These are phyloP conservation scores for Telmatherina bonti DNA, from an alignment of 2,797 vertebrate genomes.

Conservation along the genomic window DNA sequence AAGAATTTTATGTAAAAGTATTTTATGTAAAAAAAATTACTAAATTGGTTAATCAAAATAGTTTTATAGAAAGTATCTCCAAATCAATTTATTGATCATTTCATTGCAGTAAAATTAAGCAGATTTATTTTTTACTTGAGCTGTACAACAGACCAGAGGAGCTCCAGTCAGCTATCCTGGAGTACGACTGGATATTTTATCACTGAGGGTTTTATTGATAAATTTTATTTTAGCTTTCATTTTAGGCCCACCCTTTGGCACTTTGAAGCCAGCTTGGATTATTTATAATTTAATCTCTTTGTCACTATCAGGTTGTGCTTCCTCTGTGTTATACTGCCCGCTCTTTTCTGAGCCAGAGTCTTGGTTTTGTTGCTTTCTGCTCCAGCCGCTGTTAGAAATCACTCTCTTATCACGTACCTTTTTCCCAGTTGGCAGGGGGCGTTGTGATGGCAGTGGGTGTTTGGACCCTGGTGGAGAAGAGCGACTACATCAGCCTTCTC, in stretches of 20 bases:
- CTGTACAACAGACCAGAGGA: not conserved
- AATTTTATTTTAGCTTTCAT: constrained; percentile 17
- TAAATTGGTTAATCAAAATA: not conserved
- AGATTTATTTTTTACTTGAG: not conserved
- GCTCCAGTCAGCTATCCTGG: not conserved
- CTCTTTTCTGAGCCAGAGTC: not conserved
- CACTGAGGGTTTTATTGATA: constrained; percentile 13
- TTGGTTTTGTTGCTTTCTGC: not conserved
- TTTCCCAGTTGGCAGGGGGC: constrained; percentile 90
- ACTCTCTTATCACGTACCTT: constrained; percentile 24
- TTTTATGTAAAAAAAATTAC: too few species aligned
- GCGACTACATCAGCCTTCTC: constrained; percentile 97
- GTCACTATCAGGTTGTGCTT: constrained; percentile 20
- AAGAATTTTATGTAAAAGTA: too few species aligned
- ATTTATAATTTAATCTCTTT: constrained; percentile 30
- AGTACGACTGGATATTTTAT: constrained; percentile 10
- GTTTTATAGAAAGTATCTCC: not conserved
- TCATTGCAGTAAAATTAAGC: too few species aligned
- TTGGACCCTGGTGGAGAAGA: constrained; percentile 95
- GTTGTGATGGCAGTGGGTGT: constrained; percentile 94
- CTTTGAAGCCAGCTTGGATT: not conserved
- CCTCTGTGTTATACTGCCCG: not conserved
- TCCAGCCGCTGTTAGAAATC: not conserved
- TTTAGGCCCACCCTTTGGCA: constrained; percentile 27
- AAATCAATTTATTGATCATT: not conserved